Conservation (phyloP, 2,888 invertebrate genomes). For the Platerodrilus igneus region DNA sequence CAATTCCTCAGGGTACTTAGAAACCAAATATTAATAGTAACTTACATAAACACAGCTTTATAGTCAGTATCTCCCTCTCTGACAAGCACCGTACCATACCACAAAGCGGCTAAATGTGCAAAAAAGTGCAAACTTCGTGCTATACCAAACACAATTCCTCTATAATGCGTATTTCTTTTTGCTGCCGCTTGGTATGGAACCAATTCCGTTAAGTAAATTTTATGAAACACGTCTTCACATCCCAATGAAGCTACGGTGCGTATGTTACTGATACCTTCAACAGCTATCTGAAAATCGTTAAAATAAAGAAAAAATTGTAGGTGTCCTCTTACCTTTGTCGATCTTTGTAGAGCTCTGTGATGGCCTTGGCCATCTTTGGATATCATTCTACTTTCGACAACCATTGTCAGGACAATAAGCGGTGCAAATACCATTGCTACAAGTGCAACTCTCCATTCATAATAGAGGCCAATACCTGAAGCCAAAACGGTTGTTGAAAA, state of each 20-base stretch:
- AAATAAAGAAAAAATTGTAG: too few relatives aligned
- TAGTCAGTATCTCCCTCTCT: too few relatives aligned
- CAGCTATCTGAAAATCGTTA: slow-evolving; percentile 55
- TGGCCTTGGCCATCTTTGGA: slow-evolving; percentile 61
- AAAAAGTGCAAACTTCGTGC: slow-evolving; percentile 68
- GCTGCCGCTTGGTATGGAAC: slow-evolving; percentile 57
- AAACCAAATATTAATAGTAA: too few relatives aligned
- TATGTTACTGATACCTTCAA: slow-evolving; percentile 73
- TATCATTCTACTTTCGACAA: slow-evolving; percentile 63
- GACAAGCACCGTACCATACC: slow-evolving; percentile 67
- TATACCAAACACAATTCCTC: slow-evolving; percentile 66
- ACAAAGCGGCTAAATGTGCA: slow-evolving; percentile 65
- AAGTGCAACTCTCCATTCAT: slow-evolving; percentile 71
- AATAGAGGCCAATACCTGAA: slow-evolving; percentile 62
- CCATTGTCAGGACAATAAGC: slow-evolving; percentile 61
- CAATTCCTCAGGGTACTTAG: too few relatives aligned
- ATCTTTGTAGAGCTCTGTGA: slow-evolving; percentile 64
- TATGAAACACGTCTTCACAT: slow-evolving; percentile 62
- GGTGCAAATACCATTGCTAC: slow-evolving; percentile 70
- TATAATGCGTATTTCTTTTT: slow-evolving; percentile 58
- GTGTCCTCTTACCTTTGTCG: slow-evolving; percentile 66
- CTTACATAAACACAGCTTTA: too few relatives aligned
- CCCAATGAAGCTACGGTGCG: slow-evolving; percentile 72
- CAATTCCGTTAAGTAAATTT: slow-evolving; percentile 59
- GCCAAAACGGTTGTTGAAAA: slow-evolving; percentile 63